phyloP scores from a whole-genome alignment of 2,888 invertebrate species.

The Molanna angustata region DNA sequence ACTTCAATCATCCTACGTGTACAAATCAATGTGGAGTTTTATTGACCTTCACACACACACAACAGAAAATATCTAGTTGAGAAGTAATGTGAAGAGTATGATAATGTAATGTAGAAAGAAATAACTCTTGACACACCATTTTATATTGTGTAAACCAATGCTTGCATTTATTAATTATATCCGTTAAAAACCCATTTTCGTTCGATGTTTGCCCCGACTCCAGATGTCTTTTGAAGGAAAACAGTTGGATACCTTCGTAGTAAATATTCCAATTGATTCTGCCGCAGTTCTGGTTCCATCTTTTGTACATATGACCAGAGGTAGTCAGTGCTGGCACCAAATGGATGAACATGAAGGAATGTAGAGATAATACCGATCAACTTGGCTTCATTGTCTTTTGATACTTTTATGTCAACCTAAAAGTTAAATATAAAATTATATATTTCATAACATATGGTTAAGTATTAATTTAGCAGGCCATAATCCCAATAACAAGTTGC shows the following conservation, averaged over 20 bases:
- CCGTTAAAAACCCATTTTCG: conserved; percentile 84
- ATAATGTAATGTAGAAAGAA: no score
- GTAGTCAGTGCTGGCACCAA: conserved; percentile 87
- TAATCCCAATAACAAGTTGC: no score
- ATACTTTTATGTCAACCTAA: conserved; percentile 3
- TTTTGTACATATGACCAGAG: conserved; percentile 89
- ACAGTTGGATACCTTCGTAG: conserved; percentile 76
- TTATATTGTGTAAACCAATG: no score
- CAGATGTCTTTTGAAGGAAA: conserved; percentile 74
- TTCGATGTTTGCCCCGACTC: conserved; percentile 83
- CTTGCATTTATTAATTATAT: no score
- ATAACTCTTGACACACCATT: no score
- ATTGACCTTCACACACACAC: no score
- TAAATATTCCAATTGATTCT: conserved; percentile 73
- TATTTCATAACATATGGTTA: no score
- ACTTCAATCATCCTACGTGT: no score
- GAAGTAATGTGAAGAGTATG: no score
- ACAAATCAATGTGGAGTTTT: no score
- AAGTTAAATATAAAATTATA: background rate
- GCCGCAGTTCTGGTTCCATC: conserved; percentile 67
- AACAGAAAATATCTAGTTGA: no score
- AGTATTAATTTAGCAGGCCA: no score
- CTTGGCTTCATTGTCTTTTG: conserved; percentile 62
- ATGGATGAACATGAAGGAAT: conserved; percentile 90
- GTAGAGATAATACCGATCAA: conserved; percentile 85